Evolutionary conservation across 2,797 vertebrate species (phyloP).

Genomic region (Salmo trutta): DNA sequence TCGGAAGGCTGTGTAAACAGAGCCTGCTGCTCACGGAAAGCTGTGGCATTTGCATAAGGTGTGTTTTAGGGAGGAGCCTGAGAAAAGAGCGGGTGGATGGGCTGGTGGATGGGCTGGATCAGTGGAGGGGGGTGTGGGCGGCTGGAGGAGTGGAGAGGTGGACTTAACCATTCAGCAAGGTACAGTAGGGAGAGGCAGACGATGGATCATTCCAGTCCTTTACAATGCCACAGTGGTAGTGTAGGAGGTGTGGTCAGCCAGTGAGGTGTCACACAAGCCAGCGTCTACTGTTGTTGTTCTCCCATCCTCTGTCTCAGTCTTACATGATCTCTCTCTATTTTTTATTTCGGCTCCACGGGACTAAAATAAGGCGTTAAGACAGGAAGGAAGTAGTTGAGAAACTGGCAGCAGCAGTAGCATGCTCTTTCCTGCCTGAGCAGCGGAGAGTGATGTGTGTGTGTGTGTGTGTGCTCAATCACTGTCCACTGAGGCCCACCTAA

Average conservation of each 20-base stretch:
- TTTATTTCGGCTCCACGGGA: slow-evolving; percentile 17
- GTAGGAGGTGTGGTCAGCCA: slow-evolving; percentile 45
- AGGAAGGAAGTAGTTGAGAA: slow-evolving; percentile 76
- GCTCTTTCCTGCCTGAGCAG: slow-evolving; percentile 60
- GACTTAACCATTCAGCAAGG: slow-evolving; percentile 75
- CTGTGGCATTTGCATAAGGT: slow-evolving; percentile 81
- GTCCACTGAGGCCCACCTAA: background rate
- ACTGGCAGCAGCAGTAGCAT: slow-evolving; percentile 47
- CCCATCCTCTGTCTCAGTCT: slow-evolving; percentile 16
- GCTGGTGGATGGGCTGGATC: slow-evolving; percentile 37
- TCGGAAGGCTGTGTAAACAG: slow-evolving; percentile 78
- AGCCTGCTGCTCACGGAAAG: slow-evolving; percentile 68
- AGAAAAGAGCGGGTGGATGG: slow-evolving; percentile 16
- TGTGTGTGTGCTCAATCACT: slow-evolving; percentile 8
- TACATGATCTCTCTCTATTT: slow-evolving; percentile 3
- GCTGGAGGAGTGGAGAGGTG: slow-evolving; percentile 52
- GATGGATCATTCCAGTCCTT: slow-evolving; percentile 64
- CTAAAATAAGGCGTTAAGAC: slow-evolving; percentile 52
- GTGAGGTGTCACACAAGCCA: slow-evolving; percentile 49
- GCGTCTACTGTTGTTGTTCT: background rate
- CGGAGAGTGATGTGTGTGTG: slow-evolving; percentile 25
- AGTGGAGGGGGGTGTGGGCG: slow-evolving; percentile 41
- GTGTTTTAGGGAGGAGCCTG: slow-evolving; percentile 75
- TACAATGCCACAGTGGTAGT: slow-evolving; percentile 53
- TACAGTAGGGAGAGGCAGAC: slow-evolving; percentile 56